phyloP scores from a whole-genome alignment of 2,113 vertebrate genomes.

The Chaenocephalus aceratus region DNA sequence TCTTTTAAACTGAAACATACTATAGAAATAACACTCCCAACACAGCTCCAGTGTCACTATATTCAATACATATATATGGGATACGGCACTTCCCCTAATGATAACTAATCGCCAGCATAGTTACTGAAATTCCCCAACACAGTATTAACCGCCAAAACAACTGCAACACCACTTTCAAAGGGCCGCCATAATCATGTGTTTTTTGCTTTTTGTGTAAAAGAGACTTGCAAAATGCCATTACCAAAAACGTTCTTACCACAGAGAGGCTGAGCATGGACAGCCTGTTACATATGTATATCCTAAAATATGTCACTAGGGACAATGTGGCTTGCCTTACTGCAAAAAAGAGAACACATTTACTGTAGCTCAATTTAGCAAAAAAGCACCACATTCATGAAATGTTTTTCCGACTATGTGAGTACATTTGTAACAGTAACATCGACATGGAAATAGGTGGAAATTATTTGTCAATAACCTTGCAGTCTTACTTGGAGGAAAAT shows the following conservation, averaged over 20 bases:
- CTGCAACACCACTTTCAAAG: constrained; percentile 9
- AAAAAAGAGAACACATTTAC: constrained; percentile 42
- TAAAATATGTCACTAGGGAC: constrained; percentile 54
- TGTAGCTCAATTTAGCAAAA: constrained; percentile 45
- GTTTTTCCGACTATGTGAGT: constrained; percentile 27
- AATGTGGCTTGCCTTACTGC: constrained; percentile 16
- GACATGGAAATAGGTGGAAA: neutral
- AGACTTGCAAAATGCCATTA: constrained; percentile 64
- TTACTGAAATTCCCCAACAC: constrained; percentile 24
- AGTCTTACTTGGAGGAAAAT: constrained; percentile 35
- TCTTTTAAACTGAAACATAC: constrained; percentile 17
- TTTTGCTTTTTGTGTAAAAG: constrained; percentile 47
- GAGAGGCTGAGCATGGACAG: constrained; percentile 19
- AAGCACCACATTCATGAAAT: constrained; percentile 21
- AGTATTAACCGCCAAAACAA: neutral
- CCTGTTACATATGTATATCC: constrained; percentile 42
- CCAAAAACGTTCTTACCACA: constrained; percentile 45
- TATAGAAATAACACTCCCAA: constrained; percentile 10
- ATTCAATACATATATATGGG: constrained; percentile 10
- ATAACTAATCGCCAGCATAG: constrained; percentile 31
- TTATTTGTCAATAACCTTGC: constrained; percentile 26
- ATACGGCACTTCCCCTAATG: constrained; percentile 22
- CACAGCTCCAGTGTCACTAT: constrained; percentile 30
- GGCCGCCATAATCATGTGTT: constrained; percentile 38
- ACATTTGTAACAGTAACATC: constrained; percentile 43